Evolutionary conservation across 2,797 vertebrate species (phyloP).

Genomic region (Falco concolor): DNA sequence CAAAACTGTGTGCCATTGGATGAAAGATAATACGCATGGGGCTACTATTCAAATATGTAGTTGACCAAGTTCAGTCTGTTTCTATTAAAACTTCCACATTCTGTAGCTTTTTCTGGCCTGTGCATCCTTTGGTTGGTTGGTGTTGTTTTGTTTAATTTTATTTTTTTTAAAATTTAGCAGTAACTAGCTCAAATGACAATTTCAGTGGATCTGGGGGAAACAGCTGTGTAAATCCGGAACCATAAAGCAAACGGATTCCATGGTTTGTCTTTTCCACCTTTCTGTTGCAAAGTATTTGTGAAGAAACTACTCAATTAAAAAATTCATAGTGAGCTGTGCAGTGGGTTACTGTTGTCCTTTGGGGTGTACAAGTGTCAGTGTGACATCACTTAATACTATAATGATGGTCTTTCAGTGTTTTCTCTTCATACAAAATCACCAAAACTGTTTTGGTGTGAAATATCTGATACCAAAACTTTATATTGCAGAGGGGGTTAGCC

Average conservation of each 20-base stretch:
- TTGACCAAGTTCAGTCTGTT: neutral
- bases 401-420: neutral
- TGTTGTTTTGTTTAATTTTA: neutral
- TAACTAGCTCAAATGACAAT: neutral
- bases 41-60: neutral
- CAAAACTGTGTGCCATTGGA: neutral
- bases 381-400: neutral
- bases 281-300: neutral
- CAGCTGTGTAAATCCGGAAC: neutral
- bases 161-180: neutral
- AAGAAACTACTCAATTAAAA: neutral
- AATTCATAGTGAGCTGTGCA: neutral
- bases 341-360: neutral
- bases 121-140: neutral
- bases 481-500: neutral
- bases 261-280: neutral
- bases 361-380: neutral
- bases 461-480: neutral
- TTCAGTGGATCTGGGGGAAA: neutral
- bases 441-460: neutral
- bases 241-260: neutral
- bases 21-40: neutral
- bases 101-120: neutral
- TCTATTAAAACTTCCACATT: neutral
- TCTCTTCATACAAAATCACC: neutral